Base-by-base conservation (phyloP, 2,797 vertebrate genomes). In the Sebastes miniatus region DNA sequence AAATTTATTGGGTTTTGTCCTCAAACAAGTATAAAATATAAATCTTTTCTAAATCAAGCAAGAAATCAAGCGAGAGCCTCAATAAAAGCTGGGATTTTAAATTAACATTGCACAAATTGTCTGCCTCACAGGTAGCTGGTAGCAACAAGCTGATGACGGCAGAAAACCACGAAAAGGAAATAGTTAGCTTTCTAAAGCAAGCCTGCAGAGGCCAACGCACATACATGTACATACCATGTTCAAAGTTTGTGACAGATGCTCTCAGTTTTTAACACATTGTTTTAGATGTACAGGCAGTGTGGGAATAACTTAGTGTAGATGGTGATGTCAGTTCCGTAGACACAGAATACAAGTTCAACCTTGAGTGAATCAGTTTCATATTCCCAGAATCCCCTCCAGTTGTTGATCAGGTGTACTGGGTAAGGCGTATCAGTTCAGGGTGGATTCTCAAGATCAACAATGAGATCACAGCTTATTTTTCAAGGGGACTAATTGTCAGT, bases 11-110 rank as follows among this genome's bases (percentile, higher is more conserved):
- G 86, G 85, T 81, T 88, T 92, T 88, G 88, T 95, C 91, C 89
- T 92, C 89, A 94, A 96, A 95, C 93, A 94, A 93, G 93, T 95
- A 95, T 89, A 95, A 95, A 95, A 95, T 94, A 93, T 94, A 94
- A 92, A 91, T 92, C 87, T 89, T 92, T 87, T 94, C 92, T 87
- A 94, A 93, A 87, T 84, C 59, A 89, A 88, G 80, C 85, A 83
- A 83, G 78, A 86, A 87, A 92, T 85, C 83, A 93, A 92, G 91
- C 89, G 84, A 93, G 87, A 89, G 86, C 85, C 84, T 91, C 89
- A 82, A 90, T 83, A 91, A 92, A 85, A 85, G 87, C 92, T 88
- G 84, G 78, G 88, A 76, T 84, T 83, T 93, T 79, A 93, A 93
- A 90, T 95, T 77, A 93, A 85, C 88, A 94, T 94, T 93, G 93